Evolutionary conservation across 1,140 invertebrate genomes (phyloP), one percentile per base, ranked within the genome.

Genomic region (Drosophila nigrodunni): DNA sequence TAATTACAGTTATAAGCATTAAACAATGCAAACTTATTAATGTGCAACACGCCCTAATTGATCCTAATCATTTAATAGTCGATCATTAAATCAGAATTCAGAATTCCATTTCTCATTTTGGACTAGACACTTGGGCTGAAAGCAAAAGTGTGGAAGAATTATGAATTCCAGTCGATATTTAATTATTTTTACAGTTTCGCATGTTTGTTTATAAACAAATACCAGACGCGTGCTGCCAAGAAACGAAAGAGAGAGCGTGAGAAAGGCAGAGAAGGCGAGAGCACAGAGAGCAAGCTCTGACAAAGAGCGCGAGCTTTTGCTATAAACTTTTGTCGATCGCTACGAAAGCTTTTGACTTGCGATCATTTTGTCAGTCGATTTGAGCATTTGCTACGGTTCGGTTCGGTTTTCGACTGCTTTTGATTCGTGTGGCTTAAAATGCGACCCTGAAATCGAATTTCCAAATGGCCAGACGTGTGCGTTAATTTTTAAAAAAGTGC

Each of bases 161-260:
- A 39, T 60, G 44, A 65, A 66, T 82, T 71, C 64, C 55, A 62
- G 52, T 39, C 69, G 50, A 71, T 65, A 71, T 65, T 55, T 43
- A 66, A 88, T 58, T 74, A 50, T 77, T 83, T 86, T 80, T 75
- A 72, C 73, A 82, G 77, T 77, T 86, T 82, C 46, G 41, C 57
- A 69, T 78, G 25, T 67, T 78, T 88, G 82, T 87, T 87, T 88
- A 83, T 81, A 88, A 87, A 87, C 83, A 88, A 87, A 77, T 60
- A 58, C 30, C 41, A 61, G 65, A 61, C 77, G 82, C 83, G 83
- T 87, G 83, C 75, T 81, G 57, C 57, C 21, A 44, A 77, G 21
- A 57, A 41, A 30, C 7, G 37, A 11, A 50, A 39, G 72, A 5
- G 41, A 9, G 46, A 68, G 47, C 66, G 67, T 50, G 21, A 71